Base-by-base conservation (phyloP, 92 coral and sea anemone species). In the Phymanthus crucifer region DNA sequence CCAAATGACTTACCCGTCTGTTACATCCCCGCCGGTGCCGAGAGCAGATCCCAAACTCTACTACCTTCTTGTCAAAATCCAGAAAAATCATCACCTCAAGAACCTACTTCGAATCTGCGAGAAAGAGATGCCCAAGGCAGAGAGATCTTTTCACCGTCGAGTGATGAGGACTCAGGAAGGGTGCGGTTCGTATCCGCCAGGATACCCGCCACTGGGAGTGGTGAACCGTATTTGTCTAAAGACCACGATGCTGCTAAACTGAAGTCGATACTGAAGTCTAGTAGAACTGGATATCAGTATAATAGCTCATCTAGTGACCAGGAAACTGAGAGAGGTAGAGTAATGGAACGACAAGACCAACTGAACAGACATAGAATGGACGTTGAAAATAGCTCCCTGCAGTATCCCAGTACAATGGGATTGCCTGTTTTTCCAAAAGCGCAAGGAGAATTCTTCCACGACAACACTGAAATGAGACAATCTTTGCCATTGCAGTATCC, bases 131-230 rank as follows among this genome's bases (percentile, higher is more conserved):
- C 18, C 1, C 68, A 80, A 37, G 72, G 40, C 32, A 71, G 48
- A 21, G 46, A 77, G 27, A 38, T 26, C 29, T 73, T 47, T 14
- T 57, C 77, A 26, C 66, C 84, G 21, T 83, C 98, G 23, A 86
- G 89, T 84, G 97, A 92, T 33, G 94, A 95, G 48, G 85, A 84
- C 24, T 77, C 85, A 0, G 93, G 93, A 9, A 83, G 89, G 74
- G 98, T 95, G 36, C 86, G 98, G 50, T 95, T 95, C 78, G 77
- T 93, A 17, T 90, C 97, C 1, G 94, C 98, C 19, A 82, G 98
- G 45, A 86, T 95, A 10, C 98, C 98, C 14, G 97, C 97, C 2
- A 95, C 98, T 33, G 98, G 95, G 0, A 90, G 91, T 8, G 71
- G 88, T 32, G 80, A 27, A 17, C 74, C 69, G 6, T 68, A 35